These are phyloP conservation scores for Cebus imitator DNA, from an alignment of 2,113 vertebrate species.

Conservation along the genomic window DNA sequence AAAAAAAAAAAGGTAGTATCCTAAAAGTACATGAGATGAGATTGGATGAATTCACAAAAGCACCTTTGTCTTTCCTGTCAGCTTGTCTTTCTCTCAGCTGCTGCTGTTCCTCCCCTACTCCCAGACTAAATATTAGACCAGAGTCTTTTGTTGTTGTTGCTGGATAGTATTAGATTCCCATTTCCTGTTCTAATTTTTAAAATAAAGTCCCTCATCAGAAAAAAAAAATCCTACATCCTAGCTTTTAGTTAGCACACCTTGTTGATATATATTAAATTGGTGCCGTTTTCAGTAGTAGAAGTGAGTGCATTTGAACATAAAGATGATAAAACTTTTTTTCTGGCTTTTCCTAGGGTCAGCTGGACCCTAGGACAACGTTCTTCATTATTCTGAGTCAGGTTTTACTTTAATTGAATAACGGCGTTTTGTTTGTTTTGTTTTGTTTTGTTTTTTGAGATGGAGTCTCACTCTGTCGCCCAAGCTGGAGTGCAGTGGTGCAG, in stretches of 20 bases:
- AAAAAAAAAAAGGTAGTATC: not conserved
- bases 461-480: no score
- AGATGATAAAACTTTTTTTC: not conserved
- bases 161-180: not conserved
- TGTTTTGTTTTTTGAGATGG: no score
- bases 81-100: not conserved
- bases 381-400: not conserved
- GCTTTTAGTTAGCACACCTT: not conserved
- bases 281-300: not conserved
- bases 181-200: conserved; percentile 26
- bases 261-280: not conserved
- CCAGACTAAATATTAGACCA: not conserved
- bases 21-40: not conserved
- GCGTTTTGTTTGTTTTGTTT: not conserved
- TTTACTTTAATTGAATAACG: not conserved
- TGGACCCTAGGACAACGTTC: not conserved
- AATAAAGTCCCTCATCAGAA: not conserved
- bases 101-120: not conserved
- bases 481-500: no score
- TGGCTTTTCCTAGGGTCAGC: not conserved
- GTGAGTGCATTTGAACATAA: not conserved
- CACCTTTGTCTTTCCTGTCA: not conserved
- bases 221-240: not conserved
- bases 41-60: not conserved
- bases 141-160: not conserved